Evolutionary conservation across 2,113 vertebrate genomes (phyloP).

Genomic region (Edolisoma coerulescens): DNA sequence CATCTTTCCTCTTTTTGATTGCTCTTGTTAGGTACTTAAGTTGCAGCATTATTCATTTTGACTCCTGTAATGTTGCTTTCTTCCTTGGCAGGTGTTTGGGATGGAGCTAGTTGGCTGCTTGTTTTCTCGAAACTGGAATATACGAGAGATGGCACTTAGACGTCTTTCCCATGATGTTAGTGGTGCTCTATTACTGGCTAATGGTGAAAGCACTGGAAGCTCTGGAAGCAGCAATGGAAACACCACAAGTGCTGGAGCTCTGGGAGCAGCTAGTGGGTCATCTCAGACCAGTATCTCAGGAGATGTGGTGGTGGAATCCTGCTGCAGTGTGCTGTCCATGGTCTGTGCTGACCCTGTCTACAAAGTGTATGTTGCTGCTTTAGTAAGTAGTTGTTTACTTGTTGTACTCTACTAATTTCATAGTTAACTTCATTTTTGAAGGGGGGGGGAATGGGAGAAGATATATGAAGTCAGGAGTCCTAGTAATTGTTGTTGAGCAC

Average conservation of each 20-base stretch:
- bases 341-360: conserved; percentile 91
- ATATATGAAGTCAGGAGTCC: not conserved
- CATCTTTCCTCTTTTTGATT: not conserved
- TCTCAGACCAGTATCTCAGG: conserved; percentile 76
- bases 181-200: conserved; percentile 85
- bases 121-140: conserved; percentile 92
- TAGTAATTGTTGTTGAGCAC: not conserved
- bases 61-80: not conserved
- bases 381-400: conserved; percentile 78
- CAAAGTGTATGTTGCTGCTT: conserved; percentile 91
- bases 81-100: conserved; percentile 80
- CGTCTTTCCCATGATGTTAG: conserved; percentile 90
- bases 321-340: conserved; percentile 86
- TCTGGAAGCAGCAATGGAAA: conserved; percentile 66
- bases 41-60: not conserved
- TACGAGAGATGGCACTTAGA: conserved; percentile 88
- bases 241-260: conserved; percentile 38
- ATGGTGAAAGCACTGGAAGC: conserved; percentile 85
- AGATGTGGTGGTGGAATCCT: conserved; percentile 85
- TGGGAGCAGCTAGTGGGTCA: conserved; percentile 68
- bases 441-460: not conserved
- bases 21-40: not conserved
- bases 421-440: not conserved
- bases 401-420: not conserved
- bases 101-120: conserved; percentile 89